Conservation (phyloP, 1,140 invertebrate species). For the Olivierus martensii region DNA sequence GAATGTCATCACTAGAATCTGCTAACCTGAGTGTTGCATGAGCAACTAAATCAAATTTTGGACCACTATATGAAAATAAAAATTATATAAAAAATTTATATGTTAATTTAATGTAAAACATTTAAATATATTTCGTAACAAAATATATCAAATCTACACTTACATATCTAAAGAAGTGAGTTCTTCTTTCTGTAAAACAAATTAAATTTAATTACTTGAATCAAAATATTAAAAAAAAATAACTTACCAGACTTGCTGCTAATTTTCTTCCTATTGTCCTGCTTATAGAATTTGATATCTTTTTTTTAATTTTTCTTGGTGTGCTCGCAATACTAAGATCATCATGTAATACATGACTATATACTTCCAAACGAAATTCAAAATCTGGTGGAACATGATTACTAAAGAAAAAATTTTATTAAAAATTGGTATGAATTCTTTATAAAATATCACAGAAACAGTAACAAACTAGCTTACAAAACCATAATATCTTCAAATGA, state of each 20-base stretch:
- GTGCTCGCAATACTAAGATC: constrained; percentile 53
- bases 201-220: background rate
- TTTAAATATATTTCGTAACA: too few relatives aligned
- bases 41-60: constrained; percentile 52
- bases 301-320: constrained; percentile 48
- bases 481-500: constrained; percentile 51
- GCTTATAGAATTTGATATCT: constrained; percentile 52
- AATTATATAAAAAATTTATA: background rate
- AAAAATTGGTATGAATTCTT: too few relatives aligned
- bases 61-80: constrained; percentile 37
- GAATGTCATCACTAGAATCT: constrained; percentile 42
- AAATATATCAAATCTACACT: constrained; percentile 1
- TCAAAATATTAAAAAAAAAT: too few relatives aligned
- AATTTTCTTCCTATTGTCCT: constrained; percentile 50
- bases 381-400: constrained; percentile 47
- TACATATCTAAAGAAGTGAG: constrained; percentile 16
- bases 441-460: too few relatives aligned
- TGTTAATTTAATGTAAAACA: too few relatives aligned
- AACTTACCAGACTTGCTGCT: constrained; percentile 33
- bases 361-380: constrained; percentile 49
- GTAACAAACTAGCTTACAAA: constrained; percentile 57
- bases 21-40: constrained; percentile 43
- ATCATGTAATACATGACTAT: constrained; percentile 49
- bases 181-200: constrained; percentile 27
- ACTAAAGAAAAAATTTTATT: constrained; percentile 37